These are phyloP conservation scores for Drosophila gaucha DNA, from an alignment of 2,888 invertebrate genomes.

Conservation along the genomic window DNA sequence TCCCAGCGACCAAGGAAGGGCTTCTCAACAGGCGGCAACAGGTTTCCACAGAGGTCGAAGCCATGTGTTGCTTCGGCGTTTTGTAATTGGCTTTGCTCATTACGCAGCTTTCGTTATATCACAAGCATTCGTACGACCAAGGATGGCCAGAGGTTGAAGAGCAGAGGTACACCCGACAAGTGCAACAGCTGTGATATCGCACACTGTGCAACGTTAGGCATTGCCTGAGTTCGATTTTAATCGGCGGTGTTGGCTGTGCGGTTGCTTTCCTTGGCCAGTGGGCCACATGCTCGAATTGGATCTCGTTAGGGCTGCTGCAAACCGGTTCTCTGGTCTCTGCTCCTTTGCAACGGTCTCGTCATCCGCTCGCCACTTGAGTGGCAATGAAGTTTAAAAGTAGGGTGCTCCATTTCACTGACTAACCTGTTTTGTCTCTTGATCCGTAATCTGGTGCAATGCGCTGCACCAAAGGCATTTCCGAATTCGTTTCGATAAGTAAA, in stretches of 20 bases:
- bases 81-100: constrained; percentile 71
- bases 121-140: constrained; percentile 52
- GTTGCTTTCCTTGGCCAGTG: constrained; percentile 55
- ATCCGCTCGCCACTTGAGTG: constrained; percentile 63
- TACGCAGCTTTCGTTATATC: constrained; percentile 74
- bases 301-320: constrained; percentile 49
- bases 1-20: constrained; percentile 49
- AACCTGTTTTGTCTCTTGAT: constrained; percentile 64
- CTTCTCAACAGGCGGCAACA: constrained; percentile 60
- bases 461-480: constrained; percentile 38
- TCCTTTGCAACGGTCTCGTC: constrained; percentile 50
- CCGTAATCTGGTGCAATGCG: constrained; percentile 14
- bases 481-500: constrained; percentile 19
- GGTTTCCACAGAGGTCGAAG: constrained; percentile 60
- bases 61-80: constrained; percentile 54
- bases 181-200: constrained; percentile 14
- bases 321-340: constrained; percentile 62
- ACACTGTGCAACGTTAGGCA: constrained; percentile 6
- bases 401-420: constrained; percentile 73
- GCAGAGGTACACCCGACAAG: constrained; percentile 32
- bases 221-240: constrained; percentile 1
- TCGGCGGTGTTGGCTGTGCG: constrained; percentile 20
- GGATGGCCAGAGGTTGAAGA: constrained; percentile 45
- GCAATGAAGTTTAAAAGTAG: constrained; percentile 76
- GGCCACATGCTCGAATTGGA: constrained; percentile 61